phyloP scores from a whole-genome alignment of 2,888 invertebrate genomes.

The Deroplatys truncata region DNA sequence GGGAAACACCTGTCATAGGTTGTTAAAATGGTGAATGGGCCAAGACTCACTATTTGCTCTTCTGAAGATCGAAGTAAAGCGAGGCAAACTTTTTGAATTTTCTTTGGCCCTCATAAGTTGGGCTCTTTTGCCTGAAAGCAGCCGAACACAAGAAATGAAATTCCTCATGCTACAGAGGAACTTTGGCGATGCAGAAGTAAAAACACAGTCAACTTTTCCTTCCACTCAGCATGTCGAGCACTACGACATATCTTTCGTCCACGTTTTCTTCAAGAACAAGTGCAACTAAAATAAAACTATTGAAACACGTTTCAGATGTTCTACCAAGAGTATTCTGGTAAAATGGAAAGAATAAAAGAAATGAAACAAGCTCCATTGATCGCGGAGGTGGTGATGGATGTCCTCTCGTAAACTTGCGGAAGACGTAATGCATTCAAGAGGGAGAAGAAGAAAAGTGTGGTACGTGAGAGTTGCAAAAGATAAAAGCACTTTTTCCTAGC shows the following conservation, averaged over 20 bases:
- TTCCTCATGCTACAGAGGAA: no score
- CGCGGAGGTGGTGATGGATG: background rate
- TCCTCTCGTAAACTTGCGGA: background rate
- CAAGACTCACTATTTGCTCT: no score
- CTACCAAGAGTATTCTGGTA: background rate
- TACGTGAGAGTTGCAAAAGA: background rate
- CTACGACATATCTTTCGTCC: no score
- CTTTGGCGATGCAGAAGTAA: no score
- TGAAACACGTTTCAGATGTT: background rate
- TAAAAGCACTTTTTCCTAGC: background rate
- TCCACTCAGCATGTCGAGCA: background rate
- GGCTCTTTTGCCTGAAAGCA: no score
- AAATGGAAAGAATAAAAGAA: background rate
- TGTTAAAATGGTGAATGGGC: no score
- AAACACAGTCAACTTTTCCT: background rate
- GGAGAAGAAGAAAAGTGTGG: background rate
- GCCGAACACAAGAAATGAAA: no score
- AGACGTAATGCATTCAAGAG: background rate
- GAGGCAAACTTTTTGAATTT: no score
- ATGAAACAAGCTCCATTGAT: background rate
- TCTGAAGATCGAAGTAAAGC: no score
- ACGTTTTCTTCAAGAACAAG: background rate
- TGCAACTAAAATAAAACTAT: background rate
- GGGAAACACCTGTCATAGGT: no score
- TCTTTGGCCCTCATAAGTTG: no score